These are phyloP conservation scores for Lamellibrachia luymesi DNA, from an alignment of 1,140 invertebrate genomes.

Conservation along the genomic window DNA sequence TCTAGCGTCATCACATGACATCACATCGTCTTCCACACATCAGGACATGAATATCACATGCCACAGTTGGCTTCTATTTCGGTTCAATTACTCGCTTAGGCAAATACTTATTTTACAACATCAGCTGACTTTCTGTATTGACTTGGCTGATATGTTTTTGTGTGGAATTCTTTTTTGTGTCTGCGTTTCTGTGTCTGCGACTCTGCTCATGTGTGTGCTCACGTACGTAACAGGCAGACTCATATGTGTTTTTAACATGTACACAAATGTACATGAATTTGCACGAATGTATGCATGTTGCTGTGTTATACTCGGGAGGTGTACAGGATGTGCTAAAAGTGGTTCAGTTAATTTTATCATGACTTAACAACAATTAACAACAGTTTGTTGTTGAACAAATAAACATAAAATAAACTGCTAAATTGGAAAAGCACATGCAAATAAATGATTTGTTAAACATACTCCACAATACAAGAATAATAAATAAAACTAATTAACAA, in stretches of 20 bases:
- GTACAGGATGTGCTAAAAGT: neutral
- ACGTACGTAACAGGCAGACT: neutral
- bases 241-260: neutral
- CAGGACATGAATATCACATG: neutral
- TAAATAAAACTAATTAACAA: too few species aligned
- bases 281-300: too few species aligned
- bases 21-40: neutral
- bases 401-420: too few species aligned
- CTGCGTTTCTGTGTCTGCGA: neutral
- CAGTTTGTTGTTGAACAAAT: too few species aligned
- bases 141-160: neutral
- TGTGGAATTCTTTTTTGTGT: neutral
- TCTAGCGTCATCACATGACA: neutral
- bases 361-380: neutral
- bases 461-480: too few species aligned
- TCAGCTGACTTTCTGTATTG: neutral
- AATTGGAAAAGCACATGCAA: too few species aligned
- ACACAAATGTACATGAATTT: neutral
- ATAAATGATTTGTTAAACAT: too few species aligned
- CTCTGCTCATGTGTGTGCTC: neutral
- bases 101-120: neutral
- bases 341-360: neutral
- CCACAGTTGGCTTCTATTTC: neutral
- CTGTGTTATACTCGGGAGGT: neutral
- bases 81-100: neutral